A percentile compares a stretch with the other conserved stretches of the same genome.
Evolutionary conservation across 1,140 invertebrate genomes (phyloP).

Genomic region (Venustaconcha ellipsiformis): DNA sequence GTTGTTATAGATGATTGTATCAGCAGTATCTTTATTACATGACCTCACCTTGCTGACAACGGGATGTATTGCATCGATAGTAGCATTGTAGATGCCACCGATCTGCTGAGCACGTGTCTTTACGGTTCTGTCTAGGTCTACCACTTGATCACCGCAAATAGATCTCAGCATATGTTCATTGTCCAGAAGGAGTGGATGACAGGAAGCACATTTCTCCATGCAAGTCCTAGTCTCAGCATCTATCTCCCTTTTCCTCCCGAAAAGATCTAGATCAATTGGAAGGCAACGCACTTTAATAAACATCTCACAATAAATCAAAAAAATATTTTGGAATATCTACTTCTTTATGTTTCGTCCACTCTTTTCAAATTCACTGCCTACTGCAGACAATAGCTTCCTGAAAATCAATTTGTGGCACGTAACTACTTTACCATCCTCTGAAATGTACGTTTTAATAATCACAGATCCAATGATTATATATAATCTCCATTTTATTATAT

Average conservation of each 20-base stretch:
- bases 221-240: conserved; percentile 11
- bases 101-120: background rate
- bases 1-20: no score
- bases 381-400: no score
- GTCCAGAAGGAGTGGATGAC: conserved; percentile 12
- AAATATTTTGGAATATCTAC: no score
- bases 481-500: no score
- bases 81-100: conserved; percentile 2
- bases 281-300: background rate
- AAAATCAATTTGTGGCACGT: no score
- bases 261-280: conserved; percentile 10
- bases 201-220: conserved; percentile 23
- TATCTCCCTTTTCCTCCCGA: conserved; percentile 12
- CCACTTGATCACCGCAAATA: conserved; percentile 19
- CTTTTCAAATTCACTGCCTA: no score
- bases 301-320: no score
- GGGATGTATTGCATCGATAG: conserved; percentile 13
- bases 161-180: background rate
- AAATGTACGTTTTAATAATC: no score
- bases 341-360: no score
- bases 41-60: conserved; percentile 19
- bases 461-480: no score
- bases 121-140: conserved; percentile 15
- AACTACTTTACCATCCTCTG: no score
- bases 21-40: background rate